Conservation (phyloP, 2,113 vertebrate species). For the Pelecanus crispus region DNA sequence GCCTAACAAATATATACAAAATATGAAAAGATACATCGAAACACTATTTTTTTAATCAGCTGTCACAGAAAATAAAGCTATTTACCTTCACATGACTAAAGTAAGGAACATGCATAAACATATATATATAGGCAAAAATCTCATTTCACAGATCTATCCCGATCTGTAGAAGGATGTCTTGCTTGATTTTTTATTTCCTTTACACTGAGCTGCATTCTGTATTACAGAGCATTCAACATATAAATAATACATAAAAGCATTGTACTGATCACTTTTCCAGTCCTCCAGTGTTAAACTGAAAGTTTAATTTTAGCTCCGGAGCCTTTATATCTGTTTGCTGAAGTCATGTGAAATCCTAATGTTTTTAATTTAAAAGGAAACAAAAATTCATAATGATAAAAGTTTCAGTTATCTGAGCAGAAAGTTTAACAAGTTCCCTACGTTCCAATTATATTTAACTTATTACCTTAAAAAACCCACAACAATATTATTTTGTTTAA, state of each 20-base stretch:
- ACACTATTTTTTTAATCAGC: neutral
- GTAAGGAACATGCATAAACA: neutral
- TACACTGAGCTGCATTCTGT: neutral
- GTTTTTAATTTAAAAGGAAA: neutral
- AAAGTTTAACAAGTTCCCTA: neutral
- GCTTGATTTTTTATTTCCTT: neutral
- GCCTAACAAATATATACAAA: conserved; percentile 74
- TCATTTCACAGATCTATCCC: neutral
- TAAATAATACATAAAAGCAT: neutral
- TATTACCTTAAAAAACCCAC: neutral
- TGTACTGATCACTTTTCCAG: neutral
- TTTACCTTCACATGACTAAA: neutral
- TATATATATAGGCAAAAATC: neutral
- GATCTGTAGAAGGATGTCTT: neutral
- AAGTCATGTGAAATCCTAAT: neutral
- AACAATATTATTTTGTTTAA: neutral
- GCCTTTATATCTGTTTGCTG: neutral
- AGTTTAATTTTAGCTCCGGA: neutral
- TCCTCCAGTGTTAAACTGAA: neutral
- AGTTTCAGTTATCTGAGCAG: neutral
- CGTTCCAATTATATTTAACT: neutral
- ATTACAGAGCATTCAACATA: neutral
- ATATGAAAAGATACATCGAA: neutral
- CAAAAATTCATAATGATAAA: neutral
- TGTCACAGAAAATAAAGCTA: neutral